These are phyloP conservation scores for Microcaecilia unicolor DNA, from an alignment of 2,797 vertebrate genomes.

Conservation along the genomic window DNA sequence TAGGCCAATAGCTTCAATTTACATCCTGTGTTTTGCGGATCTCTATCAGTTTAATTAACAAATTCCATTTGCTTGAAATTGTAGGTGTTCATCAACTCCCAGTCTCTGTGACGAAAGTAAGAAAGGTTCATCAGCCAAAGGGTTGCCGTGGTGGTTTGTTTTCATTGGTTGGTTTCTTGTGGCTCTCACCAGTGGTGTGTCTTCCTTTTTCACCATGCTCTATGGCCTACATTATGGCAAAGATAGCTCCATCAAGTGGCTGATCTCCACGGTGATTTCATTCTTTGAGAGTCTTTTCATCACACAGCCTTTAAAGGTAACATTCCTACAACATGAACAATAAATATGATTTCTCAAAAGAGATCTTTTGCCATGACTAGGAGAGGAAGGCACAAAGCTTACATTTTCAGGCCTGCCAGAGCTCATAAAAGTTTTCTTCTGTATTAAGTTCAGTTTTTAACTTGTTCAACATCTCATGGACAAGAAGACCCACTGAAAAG, in stretches of 20 bases:
- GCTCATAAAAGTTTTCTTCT: too few species aligned
- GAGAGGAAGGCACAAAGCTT: too few species aligned
- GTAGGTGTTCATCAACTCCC: constrained; percentile 30
- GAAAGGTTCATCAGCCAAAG: constrained; percentile 34
- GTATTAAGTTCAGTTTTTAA: too few species aligned
- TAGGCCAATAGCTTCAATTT: too few species aligned
- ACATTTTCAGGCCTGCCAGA: too few species aligned
- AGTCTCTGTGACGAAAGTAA: constrained; percentile 41
- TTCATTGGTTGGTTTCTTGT: constrained; percentile 84
- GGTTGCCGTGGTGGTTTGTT: constrained; percentile 89
- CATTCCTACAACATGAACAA: constrained; percentile 2
- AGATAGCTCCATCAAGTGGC: constrained; percentile 86
- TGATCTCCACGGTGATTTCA: constrained; percentile 86
- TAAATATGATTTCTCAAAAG: too few species aligned
- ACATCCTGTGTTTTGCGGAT: too few species aligned
- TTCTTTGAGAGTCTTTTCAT: constrained; percentile 89
- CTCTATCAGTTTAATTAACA: too few species aligned
- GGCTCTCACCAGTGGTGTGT: constrained; percentile 66
- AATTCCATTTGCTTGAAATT: not conserved
- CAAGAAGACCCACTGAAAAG: too few species aligned
- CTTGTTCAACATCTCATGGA: too few species aligned
- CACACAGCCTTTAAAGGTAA: constrained; percentile 89
- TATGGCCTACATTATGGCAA: constrained; percentile 85
- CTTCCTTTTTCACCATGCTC: constrained; percentile 88
- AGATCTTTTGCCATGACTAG: too few species aligned